These are phyloP conservation scores for Tetragnatha montana DNA, from an alignment of 2,888 invertebrate genomes.

Conservation along the genomic window DNA sequence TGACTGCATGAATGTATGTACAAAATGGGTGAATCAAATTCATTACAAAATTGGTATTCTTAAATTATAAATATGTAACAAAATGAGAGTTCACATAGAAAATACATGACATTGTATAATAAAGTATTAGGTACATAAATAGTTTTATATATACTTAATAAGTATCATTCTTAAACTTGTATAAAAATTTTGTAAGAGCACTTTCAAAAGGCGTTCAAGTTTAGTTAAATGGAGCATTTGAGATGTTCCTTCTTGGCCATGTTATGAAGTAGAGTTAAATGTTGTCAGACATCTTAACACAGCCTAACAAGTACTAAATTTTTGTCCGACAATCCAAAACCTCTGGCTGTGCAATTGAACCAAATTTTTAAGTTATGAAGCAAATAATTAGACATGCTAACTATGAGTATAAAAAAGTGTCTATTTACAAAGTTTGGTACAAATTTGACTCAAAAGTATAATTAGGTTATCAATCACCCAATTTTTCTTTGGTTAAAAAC, in stretches of 20 bases:
- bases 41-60: background rate
- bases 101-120: background rate
- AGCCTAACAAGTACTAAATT: too few species aligned
- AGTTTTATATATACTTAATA: background rate
- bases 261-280: too few species aligned
- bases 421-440: background rate
- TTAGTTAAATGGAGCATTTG: too few species aligned
- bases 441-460: background rate
- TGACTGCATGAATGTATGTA: constrained; percentile 36
- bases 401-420: background rate
- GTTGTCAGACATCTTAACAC: too few species aligned
- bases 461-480: background rate
- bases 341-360: too few species aligned
- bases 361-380: too few species aligned
- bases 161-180: background rate
- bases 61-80: background rate
- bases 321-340: too few species aligned
- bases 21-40: constrained; percentile 28
- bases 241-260: too few species aligned
- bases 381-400: too few species aligned
- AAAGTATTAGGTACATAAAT: background rate
- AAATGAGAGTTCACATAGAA: background rate
- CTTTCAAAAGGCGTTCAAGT: background rate
- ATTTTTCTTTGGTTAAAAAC: background rate
- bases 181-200: background rate